These are phyloP conservation scores for Caracal caracal DNA, from an alignment of 2,113 vertebrate species.

Conservation along the genomic window DNA sequence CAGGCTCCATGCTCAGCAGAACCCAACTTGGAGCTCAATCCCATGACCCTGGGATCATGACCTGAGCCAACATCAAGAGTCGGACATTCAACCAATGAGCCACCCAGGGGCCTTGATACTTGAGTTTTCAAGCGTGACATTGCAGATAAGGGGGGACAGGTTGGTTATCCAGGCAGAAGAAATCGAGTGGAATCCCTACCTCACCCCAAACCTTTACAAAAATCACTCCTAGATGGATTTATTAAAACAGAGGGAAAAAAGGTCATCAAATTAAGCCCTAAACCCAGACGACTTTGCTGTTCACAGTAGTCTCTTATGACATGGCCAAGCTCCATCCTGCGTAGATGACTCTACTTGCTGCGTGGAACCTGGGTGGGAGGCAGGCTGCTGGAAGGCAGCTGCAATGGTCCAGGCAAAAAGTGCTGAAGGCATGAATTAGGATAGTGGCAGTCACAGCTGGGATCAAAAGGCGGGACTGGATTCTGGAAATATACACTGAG, in stretches of 20 bases:
- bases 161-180: not conserved
- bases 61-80: too few species aligned
- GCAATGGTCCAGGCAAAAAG: not conserved
- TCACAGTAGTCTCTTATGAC: not conserved
- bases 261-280: not conserved
- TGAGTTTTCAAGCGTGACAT: not conserved
- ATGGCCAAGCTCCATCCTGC: not conserved
- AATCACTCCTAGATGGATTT: not conserved
- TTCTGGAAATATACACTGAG: not conserved
- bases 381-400: rapidly evolving
- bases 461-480: not conserved
- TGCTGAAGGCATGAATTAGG: not conserved
- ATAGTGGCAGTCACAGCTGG: not conserved
- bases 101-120: too few species aligned
- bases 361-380: not conserved
- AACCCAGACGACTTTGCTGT: not conserved
- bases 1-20: too few species aligned
- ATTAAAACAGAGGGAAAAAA: not conserved
- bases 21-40: too few species aligned
- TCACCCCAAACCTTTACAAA: not conserved
- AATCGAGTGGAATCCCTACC: not conserved
- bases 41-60: too few species aligned
- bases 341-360: not conserved
- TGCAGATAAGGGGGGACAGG: not conserved
- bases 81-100: too few species aligned